Percentiles rank a stretch among this genome's conserved stretches.
Evolutionary conservation across 2,888 invertebrate genomes (phyloP).

Genomic region (Calephelis perditalis): DNA sequence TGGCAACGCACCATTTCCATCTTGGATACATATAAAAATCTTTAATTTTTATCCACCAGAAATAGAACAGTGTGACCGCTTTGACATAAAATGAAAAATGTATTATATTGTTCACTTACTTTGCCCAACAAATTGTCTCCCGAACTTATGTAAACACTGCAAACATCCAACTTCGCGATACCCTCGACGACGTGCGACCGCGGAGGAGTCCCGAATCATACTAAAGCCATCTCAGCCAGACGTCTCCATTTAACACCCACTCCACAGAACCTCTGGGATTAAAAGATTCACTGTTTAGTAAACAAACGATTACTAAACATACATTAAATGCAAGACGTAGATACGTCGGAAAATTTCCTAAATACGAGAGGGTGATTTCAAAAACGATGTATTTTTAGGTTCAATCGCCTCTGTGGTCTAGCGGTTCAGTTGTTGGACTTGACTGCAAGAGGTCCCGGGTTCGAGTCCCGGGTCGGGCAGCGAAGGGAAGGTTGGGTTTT

Average conservation of each 20-base stretch:
- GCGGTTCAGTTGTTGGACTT: no score
- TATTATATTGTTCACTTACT: not conserved
- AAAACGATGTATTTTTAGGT: not conserved
- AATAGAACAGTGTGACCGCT: no score
- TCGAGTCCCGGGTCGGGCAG: no score
- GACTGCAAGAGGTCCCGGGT: no score
- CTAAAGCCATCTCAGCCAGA: not conserved
- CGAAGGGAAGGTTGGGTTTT: no score
- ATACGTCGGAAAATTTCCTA: not conserved
- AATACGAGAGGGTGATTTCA: no score
- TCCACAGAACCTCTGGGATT: not conserved
- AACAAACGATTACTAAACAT: constrained; percentile 1
- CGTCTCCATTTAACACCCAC: not conserved
- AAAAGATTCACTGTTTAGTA: constrained; percentile 1
- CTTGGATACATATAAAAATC: no score
- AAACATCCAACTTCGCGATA: constrained; percentile 4
- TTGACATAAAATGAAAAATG: no score
- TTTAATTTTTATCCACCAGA: no score
- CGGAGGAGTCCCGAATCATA: not conserved
- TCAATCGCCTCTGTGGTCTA: not conserved
- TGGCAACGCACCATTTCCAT: no score
- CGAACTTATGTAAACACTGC: constrained; percentile 2
- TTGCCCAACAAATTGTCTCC: not conserved
- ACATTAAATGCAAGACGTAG: not conserved
- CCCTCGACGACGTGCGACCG: not conserved